phyloP scores from a whole-genome alignment of 2,113 vertebrate species.

The Beaufortia kweichowensis region DNA sequence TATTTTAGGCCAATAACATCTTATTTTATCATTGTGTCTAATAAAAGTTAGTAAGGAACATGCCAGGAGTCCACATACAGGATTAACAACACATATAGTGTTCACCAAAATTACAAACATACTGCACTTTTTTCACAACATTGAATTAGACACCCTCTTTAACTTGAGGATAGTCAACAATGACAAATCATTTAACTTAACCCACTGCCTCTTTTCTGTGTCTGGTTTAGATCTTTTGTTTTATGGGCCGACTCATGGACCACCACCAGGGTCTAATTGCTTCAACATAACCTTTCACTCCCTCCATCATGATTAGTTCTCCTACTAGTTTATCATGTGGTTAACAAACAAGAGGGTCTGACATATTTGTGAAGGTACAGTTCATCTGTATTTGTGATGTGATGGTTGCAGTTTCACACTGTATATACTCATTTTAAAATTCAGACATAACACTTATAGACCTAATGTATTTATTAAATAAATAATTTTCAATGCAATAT shows the following conservation, averaged over 20 bases:
- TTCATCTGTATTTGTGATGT: background rate
- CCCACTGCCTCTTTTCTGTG: conserved; percentile 24
- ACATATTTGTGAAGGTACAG: background rate
- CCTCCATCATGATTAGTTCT: conserved; percentile 54
- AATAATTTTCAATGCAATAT: too few relatives aligned
- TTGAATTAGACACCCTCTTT: background rate
- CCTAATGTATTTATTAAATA: too few relatives aligned
- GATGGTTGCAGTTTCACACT: background rate
- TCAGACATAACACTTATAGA: background rate
- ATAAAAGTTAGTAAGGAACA: background rate
- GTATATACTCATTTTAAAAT: background rate
- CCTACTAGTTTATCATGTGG: conserved; percentile 50
- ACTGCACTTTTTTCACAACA: background rate
- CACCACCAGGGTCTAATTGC: conserved; percentile 52
- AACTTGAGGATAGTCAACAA: background rate
- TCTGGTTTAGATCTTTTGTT: conserved; percentile 54
- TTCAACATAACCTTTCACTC: conserved; percentile 53
- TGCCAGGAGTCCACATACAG: background rate
- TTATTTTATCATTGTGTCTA: background rate
- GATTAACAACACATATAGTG: background rate
- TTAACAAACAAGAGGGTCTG: conserved; percentile 30
- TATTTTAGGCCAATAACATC: background rate
- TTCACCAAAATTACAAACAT: too few relatives aligned
- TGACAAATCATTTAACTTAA: conserved; percentile 32
- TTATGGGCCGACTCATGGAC: conserved; percentile 50